A percentile compares a stretch with the other conserved stretches of the same genome.
Conservation (phyloP, 2,888 invertebrate genomes). For the Andrena fulva region DNA sequence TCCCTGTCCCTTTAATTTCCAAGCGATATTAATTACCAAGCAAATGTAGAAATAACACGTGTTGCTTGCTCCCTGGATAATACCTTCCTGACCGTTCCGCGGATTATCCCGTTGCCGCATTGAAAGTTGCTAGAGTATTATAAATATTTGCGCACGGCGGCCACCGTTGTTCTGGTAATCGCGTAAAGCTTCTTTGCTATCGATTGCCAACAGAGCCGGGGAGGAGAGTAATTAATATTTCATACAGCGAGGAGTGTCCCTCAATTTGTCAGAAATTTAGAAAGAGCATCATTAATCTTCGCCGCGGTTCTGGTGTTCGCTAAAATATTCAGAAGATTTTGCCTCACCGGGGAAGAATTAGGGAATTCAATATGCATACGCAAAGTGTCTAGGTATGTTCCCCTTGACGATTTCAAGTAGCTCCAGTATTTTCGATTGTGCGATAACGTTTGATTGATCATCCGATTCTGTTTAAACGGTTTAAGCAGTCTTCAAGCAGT, state of each 20-base stretch:
- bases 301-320: no score
- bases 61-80: constrained; percentile 38
- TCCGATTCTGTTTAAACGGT: neutral
- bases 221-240: constrained; percentile 25
- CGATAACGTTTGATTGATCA: neutral
- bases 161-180: constrained; percentile 25
- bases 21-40: constrained; percentile 47
- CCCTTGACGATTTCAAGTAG: neutral
- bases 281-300: no score
- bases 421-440: neutral
- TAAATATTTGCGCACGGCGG: constrained; percentile 43
- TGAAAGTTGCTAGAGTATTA: constrained; percentile 43
- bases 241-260: neutral
- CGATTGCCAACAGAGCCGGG: neutral
- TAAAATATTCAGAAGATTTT: constrained; percentile 4
- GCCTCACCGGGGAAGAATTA: neutral
- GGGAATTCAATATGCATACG: neutral
- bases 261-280: neutral
- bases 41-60: constrained; percentile 53
- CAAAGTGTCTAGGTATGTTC: neutral
- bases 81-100: neutral
- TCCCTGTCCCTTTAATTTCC: constrained; percentile 8
- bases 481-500: neutral
- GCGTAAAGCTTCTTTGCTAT: constrained; percentile 16
- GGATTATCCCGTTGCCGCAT: constrained; percentile 24